phyloP scores from a whole-genome alignment of 2,113 vertebrate species.

The human region GRCh38 chr1:212896001-212896500 shows the following conservation, averaged over 20 bases:
- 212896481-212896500: constrained; percentile 37
- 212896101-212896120: neutral
- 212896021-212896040: neutral
- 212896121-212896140: neutral
- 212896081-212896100: constrained; percentile 10
- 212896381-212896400: accelerated
- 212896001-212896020: neutral
- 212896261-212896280: neutral
- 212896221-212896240: neutral
- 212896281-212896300: neutral
- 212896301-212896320: neutral
- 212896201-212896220: neutral
- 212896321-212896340: neutral
- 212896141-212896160: neutral
- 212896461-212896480: neutral
- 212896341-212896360: neutral
- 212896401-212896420: neutral
- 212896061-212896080: neutral
- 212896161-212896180: neutral
- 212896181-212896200: neutral
- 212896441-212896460: neutral
- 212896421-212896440: neutral
- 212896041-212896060: neutral
- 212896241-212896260: neutral
- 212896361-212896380: neutral